Evolutionary conservation across 1,140 invertebrate genomes (phyloP), one percentile per base, ranked within the genome.

Genomic region (Caerostris darwini): DNA sequence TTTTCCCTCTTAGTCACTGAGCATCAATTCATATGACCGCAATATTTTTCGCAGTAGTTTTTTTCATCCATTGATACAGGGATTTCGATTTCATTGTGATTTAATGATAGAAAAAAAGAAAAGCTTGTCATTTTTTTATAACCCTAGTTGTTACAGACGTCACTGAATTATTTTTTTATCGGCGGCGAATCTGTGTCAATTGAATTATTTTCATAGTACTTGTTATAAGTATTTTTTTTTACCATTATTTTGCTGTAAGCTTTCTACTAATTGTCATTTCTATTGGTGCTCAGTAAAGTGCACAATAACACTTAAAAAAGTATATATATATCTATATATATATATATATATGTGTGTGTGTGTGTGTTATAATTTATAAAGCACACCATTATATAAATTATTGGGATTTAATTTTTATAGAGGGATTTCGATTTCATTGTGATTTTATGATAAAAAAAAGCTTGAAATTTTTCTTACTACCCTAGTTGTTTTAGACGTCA

Each of bases 61-160:
- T 71, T 53, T 77, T 53, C 71, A 7, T 50, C 14, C 7, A 77
- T 3, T 50, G 14, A 34, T 50, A 77, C 19, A 5, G 10, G 10
- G 2, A 50, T 77, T 77, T 77, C 34, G 71, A 67, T 53, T 53
- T 5, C 14, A 77, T 50, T 77, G 53, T 50, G 34, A 50, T 50
- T 77, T 77, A 77, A 77, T 67, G 71, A 77, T 77, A n/a, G n/a
- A 77, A 77, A 50, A 10, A 77, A 53, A n/a, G n/a, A 77, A 77
- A 50, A 10, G 71, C 19, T 77, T 77, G 71, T 77, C 34, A 50
- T 77, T 77, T 12, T 77, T 50, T 77, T 34, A 77, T 12, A 50
- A 77, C 8, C 10, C 71, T 7, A 77, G 34, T 8, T 34, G 34
- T 34, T 34, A 34, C 34, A 34, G 34, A 34, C 34, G 3, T 69